phyloP scores from a whole-genome alignment of 2,113 vertebrate genomes.

The Nerophis ophidion region DNA sequence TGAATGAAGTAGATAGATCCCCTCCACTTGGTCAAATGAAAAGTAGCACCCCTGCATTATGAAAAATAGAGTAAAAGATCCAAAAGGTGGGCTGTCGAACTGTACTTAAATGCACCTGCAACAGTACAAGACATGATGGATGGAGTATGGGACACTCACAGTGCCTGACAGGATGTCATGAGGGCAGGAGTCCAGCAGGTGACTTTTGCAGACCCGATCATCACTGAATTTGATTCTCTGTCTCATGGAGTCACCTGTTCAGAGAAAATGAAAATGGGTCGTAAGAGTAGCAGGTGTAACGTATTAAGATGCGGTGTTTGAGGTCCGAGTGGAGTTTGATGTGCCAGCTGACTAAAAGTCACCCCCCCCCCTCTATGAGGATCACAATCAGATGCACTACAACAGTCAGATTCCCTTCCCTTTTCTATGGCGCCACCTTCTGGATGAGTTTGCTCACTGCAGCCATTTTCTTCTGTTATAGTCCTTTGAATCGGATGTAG shows the following conservation, averaged over 20 bases:
- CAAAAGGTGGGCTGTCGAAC: background rate
- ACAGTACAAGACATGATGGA: background rate
- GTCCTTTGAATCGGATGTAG: too few species aligned
- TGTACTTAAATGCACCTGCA: background rate
- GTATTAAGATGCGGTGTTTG: background rate
- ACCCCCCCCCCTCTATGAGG: too few species aligned
- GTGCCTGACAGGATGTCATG: conserved; percentile 98
- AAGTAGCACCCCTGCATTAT: background rate
- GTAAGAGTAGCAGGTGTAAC: background rate
- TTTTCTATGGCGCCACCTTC: too few species aligned
- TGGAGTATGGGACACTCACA: conserved; percentile 70
- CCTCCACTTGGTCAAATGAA: too few species aligned
- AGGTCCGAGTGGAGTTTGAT: too few species aligned
- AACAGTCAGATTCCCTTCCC: too few species aligned
- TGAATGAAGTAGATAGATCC: too few species aligned
- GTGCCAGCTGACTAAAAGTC: too few species aligned
- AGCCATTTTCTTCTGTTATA: too few species aligned
- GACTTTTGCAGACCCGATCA: conserved; percentile 97
- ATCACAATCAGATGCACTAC: too few species aligned
- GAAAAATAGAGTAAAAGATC: background rate
- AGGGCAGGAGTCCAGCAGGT: conserved; percentile 96
- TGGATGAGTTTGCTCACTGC: too few species aligned
- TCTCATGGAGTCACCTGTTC: conserved; percentile 89
- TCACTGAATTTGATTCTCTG: conserved; percentile 98
- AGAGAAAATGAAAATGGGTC: conserved; percentile 17